Evolutionary conservation across 2,888 invertebrate genomes (phyloP), one percentile per base, ranked within the genome.

Genomic region (Trilocha varians): DNA sequence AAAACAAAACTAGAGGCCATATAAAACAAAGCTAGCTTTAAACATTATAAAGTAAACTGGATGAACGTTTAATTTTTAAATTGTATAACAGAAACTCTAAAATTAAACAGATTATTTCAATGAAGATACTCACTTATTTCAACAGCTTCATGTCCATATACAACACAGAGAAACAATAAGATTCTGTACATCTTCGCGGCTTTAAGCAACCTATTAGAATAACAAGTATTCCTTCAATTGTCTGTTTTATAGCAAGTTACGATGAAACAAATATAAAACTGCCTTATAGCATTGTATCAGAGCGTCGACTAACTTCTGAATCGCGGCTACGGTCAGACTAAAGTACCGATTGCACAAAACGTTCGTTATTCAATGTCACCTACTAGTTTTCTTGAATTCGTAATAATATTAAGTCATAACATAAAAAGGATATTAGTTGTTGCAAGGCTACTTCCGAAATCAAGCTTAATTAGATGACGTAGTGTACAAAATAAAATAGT

Each of bases 101-200:
- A n/a, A n/a, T n/a, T n/a, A n/a, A n/a, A n/a, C n/a, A n/a, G n/a
- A 8, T 34, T 36, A 13, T 16, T 13, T 2, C 13, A 25, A 34
- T 11, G 40, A 43, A 41, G 39, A 38, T 17, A 70, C 80, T 72
- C 58, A 82, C 82, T 67, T 32, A 80, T 56, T 50, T 78, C 70
- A 40, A 69, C 45, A 16, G 62, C 56, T 48, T 71, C 73, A 47
- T 59, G 55, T 45, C 65, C 63, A 46, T 53, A 56, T 13, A 67
- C 46, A 47, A 66, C 43, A 32, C 53, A 41, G 13, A 63, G 46
- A 8, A 74, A 46, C 44, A 61, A 53, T 45, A 61, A 46, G 2
- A 40, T 13, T 16, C 32, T 2, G 16, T 34, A 37, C 43, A 43
- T 43, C 34, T 25, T 40, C 25, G 33, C 39, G 32, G n/a, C n/a